Evolutionary conservation across 1,140 invertebrate genomes (phyloP), one percentile per base, ranked within the genome.

Genomic region (Orchesella cincta): DNA sequence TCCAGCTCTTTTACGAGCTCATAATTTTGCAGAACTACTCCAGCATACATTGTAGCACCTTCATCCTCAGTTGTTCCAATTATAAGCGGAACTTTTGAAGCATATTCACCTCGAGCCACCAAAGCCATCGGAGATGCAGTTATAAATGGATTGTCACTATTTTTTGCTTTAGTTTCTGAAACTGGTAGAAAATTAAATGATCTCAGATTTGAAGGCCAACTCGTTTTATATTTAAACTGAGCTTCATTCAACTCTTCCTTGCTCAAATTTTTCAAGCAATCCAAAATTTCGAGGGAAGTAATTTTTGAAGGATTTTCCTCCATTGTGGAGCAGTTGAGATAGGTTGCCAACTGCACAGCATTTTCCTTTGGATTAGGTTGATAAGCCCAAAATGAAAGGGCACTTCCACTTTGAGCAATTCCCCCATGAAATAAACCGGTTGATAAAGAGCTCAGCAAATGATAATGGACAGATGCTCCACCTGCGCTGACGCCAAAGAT

Each of bases 331-430:
- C 84, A 85, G 20, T 80, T 78, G 1, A 84, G 31, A 29, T 64
- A 14, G 20, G 80, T 75, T 1, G 85, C 86, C n/a, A 88, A 76
- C 74, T 84, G 81, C n/a, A 84, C 76, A 0, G 86, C 85, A 76
- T 83, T 85, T 18, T 82, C 75, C 16, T 81, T 72, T 2, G 86
- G 84, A 39, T 86, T 79, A 71, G 82, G 83, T 62, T 87, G 83
- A 5, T 86, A 82, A 0, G 87, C 86, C 89, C 90, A 91, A 52
- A 88, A 85, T 82, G 88, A 88, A 3, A 92, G 83, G 0, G 90
- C 89, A 14, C 88, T 89, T 0, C 92, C 92, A 79, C 91, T 91
- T 86, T 91, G 88, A 12, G 89, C 83, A 36, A 92, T 90, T 0
- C 87, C 90, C 76, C 87, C 87, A 76, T 88, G 89, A 79, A 92